Conservation (phyloP, 2,888 invertebrate genomes). For the Drosophila bunnanda region DNA sequence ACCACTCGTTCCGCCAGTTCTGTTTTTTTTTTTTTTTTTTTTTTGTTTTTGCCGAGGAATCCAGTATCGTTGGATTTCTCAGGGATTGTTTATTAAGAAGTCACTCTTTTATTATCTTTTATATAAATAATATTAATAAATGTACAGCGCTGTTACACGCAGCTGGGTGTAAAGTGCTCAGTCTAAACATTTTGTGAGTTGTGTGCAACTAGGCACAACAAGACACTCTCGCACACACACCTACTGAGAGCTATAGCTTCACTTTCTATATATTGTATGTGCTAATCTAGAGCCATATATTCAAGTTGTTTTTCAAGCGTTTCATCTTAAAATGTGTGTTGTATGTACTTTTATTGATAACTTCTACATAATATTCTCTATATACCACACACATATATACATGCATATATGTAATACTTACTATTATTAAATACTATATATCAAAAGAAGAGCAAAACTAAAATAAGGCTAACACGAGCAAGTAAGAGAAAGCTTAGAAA, state of each 20-base stretch:
- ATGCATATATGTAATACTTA: conserved; percentile 46
- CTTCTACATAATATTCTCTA: conserved; percentile 50
- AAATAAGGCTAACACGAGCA: conserved; percentile 24
- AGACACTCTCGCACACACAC: conserved; percentile 5
- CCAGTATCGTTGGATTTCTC: conserved; percentile 17
- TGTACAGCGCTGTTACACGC: conserved; percentile 57
- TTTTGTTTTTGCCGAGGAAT: background rate
- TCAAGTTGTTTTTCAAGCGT: conserved; percentile 53
- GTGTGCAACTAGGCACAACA: conserved; percentile 10
- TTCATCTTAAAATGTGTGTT: conserved; percentile 71
- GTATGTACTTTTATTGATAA: conserved; percentile 54
- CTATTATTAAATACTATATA: conserved; percentile 45
- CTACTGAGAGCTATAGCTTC: conserved; percentile 39
- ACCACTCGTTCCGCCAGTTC: conserved; percentile 17
- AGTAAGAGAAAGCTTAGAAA: conserved; percentile 49
- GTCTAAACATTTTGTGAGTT: conserved; percentile 22
- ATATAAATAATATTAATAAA: conserved; percentile 41
- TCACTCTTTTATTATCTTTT: conserved; percentile 26
- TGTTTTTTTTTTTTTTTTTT: conserved; percentile 16
- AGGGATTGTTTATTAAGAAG: conserved; percentile 22
- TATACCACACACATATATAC: conserved; percentile 41
- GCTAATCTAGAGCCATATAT: conserved; percentile 20
- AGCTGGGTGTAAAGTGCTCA: conserved; percentile 61
- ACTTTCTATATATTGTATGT: conserved; percentile 34
- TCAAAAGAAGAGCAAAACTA: conserved; percentile 21